phyloP scores from a whole-genome alignment of 2,888 invertebrate genomes.

The Torymus aiolomorphi region DNA sequence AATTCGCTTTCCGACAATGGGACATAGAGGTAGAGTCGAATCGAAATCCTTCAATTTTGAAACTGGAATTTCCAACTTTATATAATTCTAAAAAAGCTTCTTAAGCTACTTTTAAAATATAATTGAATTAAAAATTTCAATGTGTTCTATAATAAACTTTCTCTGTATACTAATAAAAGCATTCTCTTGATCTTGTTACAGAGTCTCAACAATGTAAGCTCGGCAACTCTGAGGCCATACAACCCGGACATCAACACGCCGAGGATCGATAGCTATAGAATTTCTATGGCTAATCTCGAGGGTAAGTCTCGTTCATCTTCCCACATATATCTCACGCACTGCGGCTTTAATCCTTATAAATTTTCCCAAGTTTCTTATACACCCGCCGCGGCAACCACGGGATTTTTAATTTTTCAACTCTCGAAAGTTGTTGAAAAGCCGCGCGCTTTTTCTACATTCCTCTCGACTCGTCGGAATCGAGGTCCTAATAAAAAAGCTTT shows the following conservation, averaged over 20 bases:
- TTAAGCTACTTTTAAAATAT: no score
- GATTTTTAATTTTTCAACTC: conserved; percentile 28
- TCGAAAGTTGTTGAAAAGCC: background rate
- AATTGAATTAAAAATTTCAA: no score
- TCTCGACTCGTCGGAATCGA: background rate
- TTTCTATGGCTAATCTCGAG: conserved; percentile 97
- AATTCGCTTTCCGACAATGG: conserved; percentile 10
- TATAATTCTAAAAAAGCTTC: no score
- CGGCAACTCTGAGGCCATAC: conserved; percentile 80
- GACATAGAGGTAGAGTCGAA: no score
- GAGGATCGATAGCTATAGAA: conserved; percentile 91
- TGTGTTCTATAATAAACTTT: no score
- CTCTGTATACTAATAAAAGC: background rate
- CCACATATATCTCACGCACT: background rate
- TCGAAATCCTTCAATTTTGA: no score
- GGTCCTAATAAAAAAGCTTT: conserved; percentile 17
- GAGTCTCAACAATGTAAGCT: conserved; percentile 82
- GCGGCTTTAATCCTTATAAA: conserved; percentile 1
- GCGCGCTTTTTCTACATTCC: background rate
- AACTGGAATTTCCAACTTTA: no score
- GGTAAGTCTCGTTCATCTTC: conserved; percentile 72
- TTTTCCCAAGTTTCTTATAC: background rate
- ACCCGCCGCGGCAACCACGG: background rate
- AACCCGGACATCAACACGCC: conserved; percentile 86
- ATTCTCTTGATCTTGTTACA: conserved; percentile 75